Conservation (phyloP, 92 coral and sea anemone species). For the Montipora capitata region DNA sequence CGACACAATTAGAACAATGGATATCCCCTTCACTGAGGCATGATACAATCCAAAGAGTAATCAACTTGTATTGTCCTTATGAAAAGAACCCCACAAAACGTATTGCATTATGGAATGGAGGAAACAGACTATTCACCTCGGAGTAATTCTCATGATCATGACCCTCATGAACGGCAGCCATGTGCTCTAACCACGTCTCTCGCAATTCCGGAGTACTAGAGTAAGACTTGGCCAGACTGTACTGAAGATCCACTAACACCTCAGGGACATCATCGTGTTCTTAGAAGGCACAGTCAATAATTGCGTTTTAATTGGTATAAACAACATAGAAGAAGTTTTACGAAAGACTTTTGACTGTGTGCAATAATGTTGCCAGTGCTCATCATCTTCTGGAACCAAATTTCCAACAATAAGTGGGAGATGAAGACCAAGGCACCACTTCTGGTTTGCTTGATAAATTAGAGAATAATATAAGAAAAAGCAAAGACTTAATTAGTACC, state of each 20-base stretch:
- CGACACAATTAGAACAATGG: no score
- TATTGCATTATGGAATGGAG: no score
- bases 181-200: conserved; percentile 98
- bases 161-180: no score
- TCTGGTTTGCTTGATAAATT: conserved; percentile 71
- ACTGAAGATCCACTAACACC: conserved; percentile 95
- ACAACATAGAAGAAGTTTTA: no score
- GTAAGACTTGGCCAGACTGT: conserved; percentile 99
- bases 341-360: not conserved
- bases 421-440: conserved; percentile 82
- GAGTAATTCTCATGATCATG: no score
- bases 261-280: conserved; percentile 97
- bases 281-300: conserved; percentile 35
- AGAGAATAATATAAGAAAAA: not conserved
- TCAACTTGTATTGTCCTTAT: no score
- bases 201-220: conserved; percentile 98
- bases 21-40: no score
- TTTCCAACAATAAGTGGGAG: conserved; percentile 76
- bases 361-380: conserved; percentile 64
- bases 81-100: no score
- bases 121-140: no score
- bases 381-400: conserved; percentile 73
- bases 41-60: no score
- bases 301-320: no score
- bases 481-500: not conserved